These are phyloP conservation scores for Euthynnus affinis DNA, from an alignment of 2,797 vertebrate genomes.

Conservation along the genomic window DNA sequence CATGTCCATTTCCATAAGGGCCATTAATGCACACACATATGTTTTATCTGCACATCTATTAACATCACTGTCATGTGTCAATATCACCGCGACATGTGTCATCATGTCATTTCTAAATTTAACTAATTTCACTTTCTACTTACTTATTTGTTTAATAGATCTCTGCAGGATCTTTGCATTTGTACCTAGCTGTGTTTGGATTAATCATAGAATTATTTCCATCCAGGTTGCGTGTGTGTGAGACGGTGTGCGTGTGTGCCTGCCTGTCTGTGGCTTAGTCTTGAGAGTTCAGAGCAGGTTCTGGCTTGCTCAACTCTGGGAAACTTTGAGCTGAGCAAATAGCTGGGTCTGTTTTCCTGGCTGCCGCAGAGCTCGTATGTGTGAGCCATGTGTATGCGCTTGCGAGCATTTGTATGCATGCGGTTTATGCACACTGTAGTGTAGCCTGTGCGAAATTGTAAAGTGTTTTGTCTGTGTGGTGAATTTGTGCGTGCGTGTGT, in stretches of 20 bases:
- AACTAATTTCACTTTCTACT: not conserved
- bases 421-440: slow-evolving; percentile 18
- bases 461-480: slow-evolving; percentile 52
- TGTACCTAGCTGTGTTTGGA: slow-evolving; percentile 34
- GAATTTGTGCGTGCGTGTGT: slow-evolving; percentile 10
- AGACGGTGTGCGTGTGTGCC: slow-evolving; percentile 69
- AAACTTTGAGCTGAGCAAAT: slow-evolving; percentile 86
- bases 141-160: slow-evolving; percentile 14
- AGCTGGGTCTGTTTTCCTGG: slow-evolving; percentile 83
- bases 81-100: not conserved
- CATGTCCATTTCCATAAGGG: not conserved
- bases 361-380: slow-evolving; percentile 64
- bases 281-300: slow-evolving; percentile 85
- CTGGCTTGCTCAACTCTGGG: slow-evolving; percentile 86
- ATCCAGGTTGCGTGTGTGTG: slow-evolving; percentile 67
- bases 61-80: not conserved
- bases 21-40: not conserved
- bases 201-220: slow-evolving; percentile 56
- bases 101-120: not conserved
- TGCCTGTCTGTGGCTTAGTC: slow-evolving; percentile 69
- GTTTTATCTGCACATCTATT: slow-evolving; percentile 8
- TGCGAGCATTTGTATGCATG: slow-evolving; percentile 45
- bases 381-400: slow-evolving; percentile 59
- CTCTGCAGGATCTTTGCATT: slow-evolving; percentile 26
- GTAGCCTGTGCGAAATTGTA: slow-evolving; percentile 28